Evolutionary conservation across 2,888 invertebrate species (phyloP).

Genomic region (Sturmia bella): DNA sequence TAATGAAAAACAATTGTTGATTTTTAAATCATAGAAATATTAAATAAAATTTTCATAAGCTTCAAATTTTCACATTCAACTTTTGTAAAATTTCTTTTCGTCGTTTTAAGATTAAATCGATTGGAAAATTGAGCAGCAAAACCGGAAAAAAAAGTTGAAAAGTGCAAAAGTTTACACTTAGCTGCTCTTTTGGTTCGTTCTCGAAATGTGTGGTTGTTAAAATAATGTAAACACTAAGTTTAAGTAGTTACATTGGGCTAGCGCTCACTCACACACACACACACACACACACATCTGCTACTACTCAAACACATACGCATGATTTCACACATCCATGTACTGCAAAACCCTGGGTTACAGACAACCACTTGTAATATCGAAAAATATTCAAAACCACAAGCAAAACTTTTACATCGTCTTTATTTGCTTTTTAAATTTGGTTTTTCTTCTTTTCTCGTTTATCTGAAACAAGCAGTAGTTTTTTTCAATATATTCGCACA

Average conservation of each 20-base stretch:
- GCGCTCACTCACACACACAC: slow-evolving; percentile 1
- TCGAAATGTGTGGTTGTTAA: slow-evolving; percentile 7
- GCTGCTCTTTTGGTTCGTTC: slow-evolving; percentile 41
- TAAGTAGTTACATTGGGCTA: slow-evolving; percentile 28
- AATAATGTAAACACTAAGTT: slow-evolving; percentile 52
- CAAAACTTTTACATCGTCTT: slow-evolving; percentile 43
- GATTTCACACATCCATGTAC: slow-evolving; percentile 25
- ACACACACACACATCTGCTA: neutral
- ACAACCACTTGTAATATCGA: slow-evolving; percentile 5
- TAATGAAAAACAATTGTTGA: too few species aligned
- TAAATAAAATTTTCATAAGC: slow-evolving; percentile 20
- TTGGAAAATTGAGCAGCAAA: slow-evolving; percentile 65
- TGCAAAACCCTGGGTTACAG: neutral
- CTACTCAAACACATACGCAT: slow-evolving; percentile 6
- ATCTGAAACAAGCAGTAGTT: slow-evolving; percentile 11
- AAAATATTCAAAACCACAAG: slow-evolving; percentile 58
- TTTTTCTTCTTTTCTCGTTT: slow-evolving; percentile 36
- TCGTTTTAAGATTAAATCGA: slow-evolving; percentile 53
- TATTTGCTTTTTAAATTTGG: neutral
- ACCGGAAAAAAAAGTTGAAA: slow-evolving; percentile 30
- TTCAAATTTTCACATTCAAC: neutral
- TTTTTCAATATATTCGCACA: slow-evolving; percentile 21
- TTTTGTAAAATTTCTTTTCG: slow-evolving; percentile 16
- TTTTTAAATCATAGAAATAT: neutral
- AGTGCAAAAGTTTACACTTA: slow-evolving; percentile 63